Percentiles rank a stretch among this genome's conserved stretches.
These are phyloP conservation scores for Hypercompe scribonia DNA, from an alignment of 2,888 invertebrate species.

Conservation along the genomic window DNA sequence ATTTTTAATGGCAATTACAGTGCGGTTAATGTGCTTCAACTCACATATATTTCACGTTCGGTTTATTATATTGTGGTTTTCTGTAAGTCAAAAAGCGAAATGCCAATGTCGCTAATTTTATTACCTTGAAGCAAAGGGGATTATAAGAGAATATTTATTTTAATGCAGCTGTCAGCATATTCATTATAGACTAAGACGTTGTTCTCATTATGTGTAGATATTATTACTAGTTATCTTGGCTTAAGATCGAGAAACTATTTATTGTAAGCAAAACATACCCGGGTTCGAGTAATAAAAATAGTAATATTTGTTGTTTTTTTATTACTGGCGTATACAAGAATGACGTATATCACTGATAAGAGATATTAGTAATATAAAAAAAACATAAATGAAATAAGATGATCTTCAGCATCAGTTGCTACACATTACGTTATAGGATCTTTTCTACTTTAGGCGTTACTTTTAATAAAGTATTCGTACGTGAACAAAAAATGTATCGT, in stretches of 20 bases:
- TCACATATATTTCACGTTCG: conserved; percentile 55
- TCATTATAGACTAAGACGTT: neutral
- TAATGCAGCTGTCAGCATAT: conserved; percentile 22
- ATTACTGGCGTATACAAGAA: neutral
- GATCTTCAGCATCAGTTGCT: no score
- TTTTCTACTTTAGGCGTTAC: no score
- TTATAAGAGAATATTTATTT: conserved; percentile 23
- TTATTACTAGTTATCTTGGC: neutral
- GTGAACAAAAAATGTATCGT: no score
- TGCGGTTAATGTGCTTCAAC: conserved; percentile 57
- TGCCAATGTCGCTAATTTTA: conserved; percentile 36
- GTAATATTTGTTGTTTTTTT: neutral
- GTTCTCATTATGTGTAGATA: conserved; percentile 6
- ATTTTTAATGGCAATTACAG: conserved; percentile 68
- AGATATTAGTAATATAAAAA: neutral
- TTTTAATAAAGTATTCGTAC: no score
- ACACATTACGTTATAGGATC: neutral
- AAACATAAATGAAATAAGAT: neutral
- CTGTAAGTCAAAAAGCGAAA: conserved; percentile 49
- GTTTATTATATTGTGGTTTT: conserved; percentile 47
- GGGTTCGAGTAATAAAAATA: neutral
- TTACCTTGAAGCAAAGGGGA: conserved; percentile 33
- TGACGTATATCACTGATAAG: neutral
- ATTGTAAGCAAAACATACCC: neutral
- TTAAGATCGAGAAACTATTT: neutral